Percentiles rank a stretch among this genome's conserved stretches.
phyloP scores from a whole-genome alignment of 2,797 vertebrate species.

The Cryptoblepharus egeriae region DNA sequence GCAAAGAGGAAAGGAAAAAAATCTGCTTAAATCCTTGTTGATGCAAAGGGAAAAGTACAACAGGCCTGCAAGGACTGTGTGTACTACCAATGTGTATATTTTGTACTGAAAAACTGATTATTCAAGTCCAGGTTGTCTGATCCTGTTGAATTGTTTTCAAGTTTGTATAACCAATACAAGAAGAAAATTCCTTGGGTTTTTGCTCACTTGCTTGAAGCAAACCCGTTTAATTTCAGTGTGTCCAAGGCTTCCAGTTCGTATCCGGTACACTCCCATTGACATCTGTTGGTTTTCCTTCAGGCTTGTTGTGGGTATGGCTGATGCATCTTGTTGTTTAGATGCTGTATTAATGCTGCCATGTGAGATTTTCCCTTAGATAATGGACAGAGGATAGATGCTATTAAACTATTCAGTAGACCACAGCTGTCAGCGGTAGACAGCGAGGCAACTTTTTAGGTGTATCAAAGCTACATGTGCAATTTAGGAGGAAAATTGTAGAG shows the following conservation, averaged over 20 bases:
- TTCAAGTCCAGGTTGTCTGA: constrained; percentile 7
- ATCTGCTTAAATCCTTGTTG: not conserved
- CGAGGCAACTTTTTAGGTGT: not conserved
- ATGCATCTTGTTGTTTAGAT: not conserved
- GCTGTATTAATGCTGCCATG: not conserved
- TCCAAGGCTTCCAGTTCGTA: not conserved
- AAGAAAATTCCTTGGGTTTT: not conserved
- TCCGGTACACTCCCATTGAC: not conserved
- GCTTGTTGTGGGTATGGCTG: not conserved
- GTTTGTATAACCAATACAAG: not conserved
- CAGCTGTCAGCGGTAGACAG: not conserved
- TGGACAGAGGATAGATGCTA: not conserved
- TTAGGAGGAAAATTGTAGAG: not conserved
- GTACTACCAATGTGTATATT: not conserved
- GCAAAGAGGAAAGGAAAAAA: not conserved
- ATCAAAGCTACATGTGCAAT: not conserved
- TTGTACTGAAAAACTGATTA: constrained; percentile 1
- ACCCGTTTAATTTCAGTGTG: not conserved
- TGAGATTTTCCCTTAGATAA: not conserved
- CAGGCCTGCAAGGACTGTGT: not conserved
- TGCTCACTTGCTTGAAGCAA: not conserved
- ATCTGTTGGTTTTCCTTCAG: not conserved
- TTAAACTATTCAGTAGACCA: too few relatives aligned
- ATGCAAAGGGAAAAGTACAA: not conserved
- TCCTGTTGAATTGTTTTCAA: not conserved